phyloP scores from a whole-genome alignment of 2,797 vertebrate species.

The Sphenopsis melanotis region DNA sequence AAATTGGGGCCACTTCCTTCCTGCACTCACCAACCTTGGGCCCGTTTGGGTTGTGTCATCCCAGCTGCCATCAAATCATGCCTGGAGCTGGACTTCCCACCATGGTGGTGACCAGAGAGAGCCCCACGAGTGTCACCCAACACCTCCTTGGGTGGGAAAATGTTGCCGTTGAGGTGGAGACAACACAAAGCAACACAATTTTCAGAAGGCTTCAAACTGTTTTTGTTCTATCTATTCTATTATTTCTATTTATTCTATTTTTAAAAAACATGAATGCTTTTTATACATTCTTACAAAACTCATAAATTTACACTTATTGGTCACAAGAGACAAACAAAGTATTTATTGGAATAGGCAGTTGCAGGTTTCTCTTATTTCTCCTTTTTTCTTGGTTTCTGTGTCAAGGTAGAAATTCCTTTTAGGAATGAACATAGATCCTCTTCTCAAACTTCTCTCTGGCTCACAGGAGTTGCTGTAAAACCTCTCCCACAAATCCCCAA shows the following conservation, averaged over 20 bases:
- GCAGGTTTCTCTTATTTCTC: not conserved
- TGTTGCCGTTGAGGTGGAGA: not conserved
- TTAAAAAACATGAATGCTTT: not conserved
- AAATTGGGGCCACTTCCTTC: not conserved
- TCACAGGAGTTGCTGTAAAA: not conserved
- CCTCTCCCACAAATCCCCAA: too few species aligned
- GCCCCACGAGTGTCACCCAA: fast-evolving
- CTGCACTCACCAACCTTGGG: fast-evolving
- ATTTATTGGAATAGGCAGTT: not conserved
- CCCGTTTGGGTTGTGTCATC: not conserved
- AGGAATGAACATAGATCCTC: not conserved
- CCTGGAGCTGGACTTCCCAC: not conserved
- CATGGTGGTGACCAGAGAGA: not conserved
- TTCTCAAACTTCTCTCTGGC: not conserved
- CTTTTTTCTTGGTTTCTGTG: not conserved
- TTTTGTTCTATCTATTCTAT: not conserved
- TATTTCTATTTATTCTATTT: too few species aligned
- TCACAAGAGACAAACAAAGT: not conserved
- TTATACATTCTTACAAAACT: not conserved
- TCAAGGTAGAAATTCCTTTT: not conserved
- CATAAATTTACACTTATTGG: not conserved
- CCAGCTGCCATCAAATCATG: not conserved
- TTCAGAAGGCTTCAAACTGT: not conserved
- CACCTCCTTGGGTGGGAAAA: not conserved
- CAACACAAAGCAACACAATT: not conserved